Evolutionary conservation across 2,113 vertebrate genomes (phyloP), one percentile per base, ranked within the genome.

Genomic region (Taurulus bubalis): DNA sequence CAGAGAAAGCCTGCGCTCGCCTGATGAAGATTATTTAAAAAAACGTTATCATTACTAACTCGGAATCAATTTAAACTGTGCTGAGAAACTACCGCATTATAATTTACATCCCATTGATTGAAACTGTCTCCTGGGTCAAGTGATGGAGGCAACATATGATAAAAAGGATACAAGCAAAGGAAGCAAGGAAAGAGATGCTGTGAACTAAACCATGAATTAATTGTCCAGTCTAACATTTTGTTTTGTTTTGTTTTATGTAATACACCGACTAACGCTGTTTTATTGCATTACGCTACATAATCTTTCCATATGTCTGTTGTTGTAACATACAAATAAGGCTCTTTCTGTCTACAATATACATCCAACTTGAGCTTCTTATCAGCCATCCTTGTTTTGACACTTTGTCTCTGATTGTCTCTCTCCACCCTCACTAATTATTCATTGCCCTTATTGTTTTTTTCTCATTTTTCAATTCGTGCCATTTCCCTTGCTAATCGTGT

Each of bases 31-130:
- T 38, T 9, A 53, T 63, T 65, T 56, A 15, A 28, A 30, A 45
- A 59, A 75, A 67, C 66, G 32, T 18, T 40, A 32, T 69, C 32
- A 66, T 75, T 30, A 62, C 6, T 30, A 64, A 30, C 2, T 56
- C 72, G 6, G 22, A 81, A 73, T 73, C 77, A 63, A 11, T 69
- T 66, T 63, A 53, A 71, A 9, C 2, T 64, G 16, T 38, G 51
- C 63, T 66, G 9, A 53, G 59, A 73, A 65, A 77, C 28, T 26
- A 10, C 49, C 38, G 32, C 63, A 42, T 40, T 32, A 65, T 55
- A 64, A 66, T 79, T 62, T 38, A 26, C 1, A 28, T 45, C 42
- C 30, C 56, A 28, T 28, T 28, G 26, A 58, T 58, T 28, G 56
- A n/a, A 15, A 36, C 30, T 51, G 8, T 9, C 40, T 6, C 40